phyloP scores from a whole-genome alignment of 2,113 vertebrate genomes.

The Tyrannus savana region DNA sequence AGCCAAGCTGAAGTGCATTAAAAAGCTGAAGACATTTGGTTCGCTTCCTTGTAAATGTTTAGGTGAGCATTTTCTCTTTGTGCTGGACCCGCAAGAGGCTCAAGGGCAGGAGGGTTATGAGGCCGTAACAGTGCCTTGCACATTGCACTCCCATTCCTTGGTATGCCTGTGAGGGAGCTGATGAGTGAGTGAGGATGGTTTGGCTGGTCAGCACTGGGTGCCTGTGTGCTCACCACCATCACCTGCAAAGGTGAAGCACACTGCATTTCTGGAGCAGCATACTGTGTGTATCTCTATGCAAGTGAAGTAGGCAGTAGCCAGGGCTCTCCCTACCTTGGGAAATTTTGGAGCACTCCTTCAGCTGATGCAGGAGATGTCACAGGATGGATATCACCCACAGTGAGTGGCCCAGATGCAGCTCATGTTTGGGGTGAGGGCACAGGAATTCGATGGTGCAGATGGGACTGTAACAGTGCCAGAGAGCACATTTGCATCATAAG shows the following conservation, averaged over 20 bases:
- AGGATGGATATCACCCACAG: background rate
- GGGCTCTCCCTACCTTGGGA: background rate
- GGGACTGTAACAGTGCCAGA: background rate
- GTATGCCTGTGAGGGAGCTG: accelerated
- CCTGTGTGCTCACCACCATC: background rate
- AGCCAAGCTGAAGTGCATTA: background rate
- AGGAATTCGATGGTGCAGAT: accelerated
- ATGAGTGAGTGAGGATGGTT: background rate
- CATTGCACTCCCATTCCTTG: accelerated
- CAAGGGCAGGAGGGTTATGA: background rate
- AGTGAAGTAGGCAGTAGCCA: background rate
- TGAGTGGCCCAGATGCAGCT: background rate
- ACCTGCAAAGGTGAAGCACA: background rate
- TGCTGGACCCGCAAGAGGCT: background rate
- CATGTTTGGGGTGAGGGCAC: accelerated
- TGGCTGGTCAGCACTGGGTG: background rate
- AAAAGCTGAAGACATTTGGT: background rate
- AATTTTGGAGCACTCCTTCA: background rate
- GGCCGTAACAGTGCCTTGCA: background rate
- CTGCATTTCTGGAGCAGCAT: background rate
- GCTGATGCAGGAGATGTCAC: background rate
- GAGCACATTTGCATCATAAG: background rate
- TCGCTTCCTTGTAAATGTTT: background rate
- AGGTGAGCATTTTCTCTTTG: background rate
- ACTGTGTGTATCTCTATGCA: background rate